Conservation (phyloP, 2,888 invertebrate genomes). For the Callinectes sapidus region DNA sequence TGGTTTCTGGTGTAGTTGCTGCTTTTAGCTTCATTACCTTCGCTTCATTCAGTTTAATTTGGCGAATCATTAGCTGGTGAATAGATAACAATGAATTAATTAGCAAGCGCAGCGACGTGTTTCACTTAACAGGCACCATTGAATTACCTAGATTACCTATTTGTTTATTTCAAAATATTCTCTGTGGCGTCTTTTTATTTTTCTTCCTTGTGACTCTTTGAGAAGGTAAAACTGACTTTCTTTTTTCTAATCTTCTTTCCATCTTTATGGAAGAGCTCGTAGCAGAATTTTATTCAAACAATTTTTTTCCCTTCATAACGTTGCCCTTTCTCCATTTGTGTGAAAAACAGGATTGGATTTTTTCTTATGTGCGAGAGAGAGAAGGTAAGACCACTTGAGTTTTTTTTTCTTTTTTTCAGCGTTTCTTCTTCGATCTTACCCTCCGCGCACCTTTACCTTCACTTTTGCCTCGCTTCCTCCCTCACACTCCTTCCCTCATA, state of each 20-base stretch:
- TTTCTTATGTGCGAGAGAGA: background rate
- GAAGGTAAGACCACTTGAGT: background rate
- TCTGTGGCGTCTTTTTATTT: background rate
- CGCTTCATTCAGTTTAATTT: background rate
- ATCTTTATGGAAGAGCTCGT: background rate
- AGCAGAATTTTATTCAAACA: background rate
- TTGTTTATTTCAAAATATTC: background rate
- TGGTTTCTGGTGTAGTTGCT: background rate
- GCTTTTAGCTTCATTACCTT: background rate
- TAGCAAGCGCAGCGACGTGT: background rate
- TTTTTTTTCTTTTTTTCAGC: background rate
- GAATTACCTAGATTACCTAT: background rate
- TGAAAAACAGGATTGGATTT: slow-evolving; percentile 12
- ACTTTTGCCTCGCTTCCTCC: background rate
- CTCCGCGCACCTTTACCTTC: background rate
- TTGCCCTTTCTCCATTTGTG: background rate
- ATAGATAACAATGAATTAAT: background rate
- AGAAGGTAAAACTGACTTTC: background rate
- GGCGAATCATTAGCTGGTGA: background rate
- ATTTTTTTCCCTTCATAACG: background rate
- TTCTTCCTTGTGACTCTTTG: background rate
- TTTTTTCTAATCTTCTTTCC: background rate
- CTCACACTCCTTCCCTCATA: background rate
- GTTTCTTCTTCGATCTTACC: background rate
- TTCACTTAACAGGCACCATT: background rate